These are phyloP conservation scores for Hesperophylax magnus DNA, from an alignment of 1,140 invertebrate species.

Conservation along the genomic window DNA sequence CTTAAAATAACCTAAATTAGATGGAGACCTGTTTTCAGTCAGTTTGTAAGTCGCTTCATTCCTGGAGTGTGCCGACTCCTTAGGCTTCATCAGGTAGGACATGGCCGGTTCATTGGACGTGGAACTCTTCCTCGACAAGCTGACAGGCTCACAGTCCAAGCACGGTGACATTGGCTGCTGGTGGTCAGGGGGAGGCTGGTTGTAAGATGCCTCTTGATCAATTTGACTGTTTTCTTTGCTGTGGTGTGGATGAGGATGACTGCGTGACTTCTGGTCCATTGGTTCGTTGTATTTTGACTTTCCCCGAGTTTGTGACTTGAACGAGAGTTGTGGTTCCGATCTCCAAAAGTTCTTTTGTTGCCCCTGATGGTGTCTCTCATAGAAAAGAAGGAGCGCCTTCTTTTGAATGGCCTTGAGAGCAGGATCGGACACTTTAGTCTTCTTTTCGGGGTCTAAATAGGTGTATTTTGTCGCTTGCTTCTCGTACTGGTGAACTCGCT, in stretches of 20 bases:
- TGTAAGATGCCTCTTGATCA: neutral
- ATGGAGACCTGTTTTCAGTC: constrained; percentile 9
- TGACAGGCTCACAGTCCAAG: constrained; percentile 13
- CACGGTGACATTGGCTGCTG: neutral
- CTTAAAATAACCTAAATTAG: constrained; percentile 27
- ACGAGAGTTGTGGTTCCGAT: constrained; percentile 74
- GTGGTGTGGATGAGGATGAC: neutral
- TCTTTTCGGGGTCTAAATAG: constrained; percentile 84
- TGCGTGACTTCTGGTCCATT: neutral
- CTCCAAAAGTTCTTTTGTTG: constrained; percentile 68
- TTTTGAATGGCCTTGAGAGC: constrained; percentile 90
- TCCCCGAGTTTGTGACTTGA: constrained; percentile 43
- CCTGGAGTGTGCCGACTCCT: constrained; percentile 3
- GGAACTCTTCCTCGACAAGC: neutral
- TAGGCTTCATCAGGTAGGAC: constrained; percentile 6
- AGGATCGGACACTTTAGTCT: constrained; percentile 80
- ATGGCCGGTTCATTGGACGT: neutral
- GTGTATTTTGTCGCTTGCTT: constrained; percentile 76
- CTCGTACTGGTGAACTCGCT: constrained; percentile 83
- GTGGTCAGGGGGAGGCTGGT: too few relatives aligned
- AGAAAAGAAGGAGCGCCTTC: constrained; percentile 87
- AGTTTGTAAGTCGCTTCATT: neutral
- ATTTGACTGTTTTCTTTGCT: constrained; percentile 29
- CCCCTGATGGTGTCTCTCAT: constrained; percentile 79
- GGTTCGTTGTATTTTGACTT: constrained; percentile 16